Evolutionary conservation across 2,888 invertebrate genomes (phyloP), one percentile per base, ranked within the genome.

Genomic region (Camptogramma bilineatum): DNA sequence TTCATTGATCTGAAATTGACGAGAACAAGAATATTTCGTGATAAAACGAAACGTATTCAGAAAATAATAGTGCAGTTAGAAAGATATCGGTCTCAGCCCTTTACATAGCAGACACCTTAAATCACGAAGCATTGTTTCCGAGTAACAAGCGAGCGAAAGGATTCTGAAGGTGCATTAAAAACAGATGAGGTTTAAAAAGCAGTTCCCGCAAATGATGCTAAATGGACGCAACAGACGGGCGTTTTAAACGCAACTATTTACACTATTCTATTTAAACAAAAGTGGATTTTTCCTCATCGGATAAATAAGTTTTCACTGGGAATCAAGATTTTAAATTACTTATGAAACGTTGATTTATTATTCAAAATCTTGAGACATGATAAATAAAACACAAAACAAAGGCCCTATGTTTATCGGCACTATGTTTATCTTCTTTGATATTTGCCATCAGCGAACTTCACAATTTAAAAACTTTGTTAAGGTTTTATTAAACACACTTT

Each of bases 111-210:
- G 74, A 75, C 73, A 82, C 77, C 80, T 81, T 81, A 82, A 83
- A 81, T 83, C 79, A 79, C 78, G 77, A 78, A 78, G 78, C 82
- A 82, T 82, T 81, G 82, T 84, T 82, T 84, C 81, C 84, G 80
- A 73, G 80, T 87, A 89, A 90, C 90, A 88, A 91, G 87, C 85
- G 80, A 77, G 80, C 76, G 84, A 87, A 88, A 90, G 89, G 88
- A 87, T 88, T 87, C 84, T 77, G 80, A 76, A 79, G 79, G 77
- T 80, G 85, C 85, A 86, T 89, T 90, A 86, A 90, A 86, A 87
- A 85, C 87, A 87, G 87, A 89, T 89, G 89, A 88, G 85, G 83
- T 86, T 86, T 88, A 87, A 90, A 90, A 88, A 83, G 84, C 84
- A 82, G 81, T 83, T 81, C 79, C 81, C 85, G 83, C 85, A 90